Conservation (phyloP, 2,113 vertebrate genomes). For the Bubalus kerabau region DNA sequence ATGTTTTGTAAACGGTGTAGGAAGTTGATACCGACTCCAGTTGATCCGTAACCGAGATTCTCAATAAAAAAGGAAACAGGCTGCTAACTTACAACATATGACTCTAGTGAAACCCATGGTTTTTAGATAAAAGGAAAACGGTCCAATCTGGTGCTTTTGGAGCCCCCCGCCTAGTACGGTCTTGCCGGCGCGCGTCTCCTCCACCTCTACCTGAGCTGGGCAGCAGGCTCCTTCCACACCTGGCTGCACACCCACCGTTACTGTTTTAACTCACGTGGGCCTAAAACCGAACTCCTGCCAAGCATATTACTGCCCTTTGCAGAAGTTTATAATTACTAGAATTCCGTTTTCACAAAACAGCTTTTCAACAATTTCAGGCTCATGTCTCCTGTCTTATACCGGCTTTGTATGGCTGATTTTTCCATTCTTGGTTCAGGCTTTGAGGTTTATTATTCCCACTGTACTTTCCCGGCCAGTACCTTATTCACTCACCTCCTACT, state of each 20-base stretch:
- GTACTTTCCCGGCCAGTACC: neutral
- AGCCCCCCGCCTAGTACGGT: neutral
- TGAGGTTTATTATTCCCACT: neutral
- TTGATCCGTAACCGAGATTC: neutral
- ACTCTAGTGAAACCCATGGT: neutral
- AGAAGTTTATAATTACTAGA: neutral
- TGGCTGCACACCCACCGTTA: neutral
- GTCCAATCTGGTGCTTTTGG: neutral
- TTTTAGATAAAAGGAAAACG: neutral
- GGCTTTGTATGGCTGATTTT: neutral
- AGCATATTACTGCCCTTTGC: neutral
- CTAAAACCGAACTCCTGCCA: neutral
- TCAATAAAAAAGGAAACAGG: neutral
- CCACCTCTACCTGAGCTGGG: accelerated
- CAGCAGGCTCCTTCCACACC: neutral
- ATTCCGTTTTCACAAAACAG: neutral
- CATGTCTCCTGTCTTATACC: neutral
- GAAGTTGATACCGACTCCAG: neutral
- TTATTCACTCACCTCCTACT: neutral
- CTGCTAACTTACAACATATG: neutral
- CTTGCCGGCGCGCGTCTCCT: accelerated
- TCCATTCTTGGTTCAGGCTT: neutral
- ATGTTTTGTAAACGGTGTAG: neutral
- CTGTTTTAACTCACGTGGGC: neutral
- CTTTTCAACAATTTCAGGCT: neutral